Conservation (phyloP, 1,140 invertebrate species). For the Drosophila serrata region DNA sequence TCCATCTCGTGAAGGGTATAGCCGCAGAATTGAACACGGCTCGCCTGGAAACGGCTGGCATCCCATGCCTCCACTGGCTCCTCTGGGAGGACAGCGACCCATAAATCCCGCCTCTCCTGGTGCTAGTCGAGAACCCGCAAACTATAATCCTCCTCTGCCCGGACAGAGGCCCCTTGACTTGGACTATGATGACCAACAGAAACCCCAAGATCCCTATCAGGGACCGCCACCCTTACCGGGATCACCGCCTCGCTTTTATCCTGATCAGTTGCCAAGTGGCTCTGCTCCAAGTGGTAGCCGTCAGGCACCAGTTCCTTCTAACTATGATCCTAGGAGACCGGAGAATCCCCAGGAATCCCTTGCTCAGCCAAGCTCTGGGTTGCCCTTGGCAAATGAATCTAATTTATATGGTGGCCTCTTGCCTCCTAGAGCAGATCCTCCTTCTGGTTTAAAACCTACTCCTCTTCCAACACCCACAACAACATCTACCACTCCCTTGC, state of each 20-base stretch:
- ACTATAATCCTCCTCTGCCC: not conserved
- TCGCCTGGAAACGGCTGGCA: constrained; percentile 40
- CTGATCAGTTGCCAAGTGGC: constrained; percentile 38
- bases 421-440: constrained; percentile 26
- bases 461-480: not conserved
- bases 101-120: constrained; percentile 21
- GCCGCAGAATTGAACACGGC: constrained; percentile 47
- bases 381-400: constrained; percentile 41
- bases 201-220: constrained; percentile 5
- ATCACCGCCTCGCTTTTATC: constrained; percentile 4
- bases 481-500: constrained; percentile 10
- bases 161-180: constrained; percentile 36
- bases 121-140: constrained; percentile 10
- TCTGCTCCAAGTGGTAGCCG: constrained; percentile 10
- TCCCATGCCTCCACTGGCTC: constrained; percentile 24
- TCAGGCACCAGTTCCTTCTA: constrained; percentile 12
- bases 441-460: not conserved
- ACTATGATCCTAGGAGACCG: not conserved
- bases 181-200: constrained; percentile 19
- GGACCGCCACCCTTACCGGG: constrained; percentile 12
- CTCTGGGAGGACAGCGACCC: constrained; percentile 50
- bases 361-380: not conserved
- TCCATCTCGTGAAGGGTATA: constrained; percentile 51
- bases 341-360: not conserved
- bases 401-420: constrained; percentile 62